Evolutionary conservation across 2,113 vertebrate genomes (phyloP), one percentile per base, ranked within the genome.

Genomic region (Oryzias curvinotus): DNA sequence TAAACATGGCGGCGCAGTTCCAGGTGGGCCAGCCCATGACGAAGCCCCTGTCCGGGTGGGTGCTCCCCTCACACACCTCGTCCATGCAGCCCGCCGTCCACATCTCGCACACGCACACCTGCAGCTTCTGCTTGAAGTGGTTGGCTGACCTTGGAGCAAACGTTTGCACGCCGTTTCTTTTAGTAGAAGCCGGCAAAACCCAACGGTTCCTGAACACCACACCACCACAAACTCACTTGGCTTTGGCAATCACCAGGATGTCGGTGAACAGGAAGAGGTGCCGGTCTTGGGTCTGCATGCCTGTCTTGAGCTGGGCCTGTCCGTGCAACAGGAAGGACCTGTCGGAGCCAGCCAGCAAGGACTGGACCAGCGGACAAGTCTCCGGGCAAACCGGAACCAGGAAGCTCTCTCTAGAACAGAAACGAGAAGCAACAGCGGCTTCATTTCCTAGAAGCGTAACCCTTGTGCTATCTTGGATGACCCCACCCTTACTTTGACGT

Each of bases 1-100:
- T 95, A 88, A 98, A 99, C 23, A 91, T 93, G 19, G 92, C 95
- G 15, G 95, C 96, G 14, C 92, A 98, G 91, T 98, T 99, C 67
- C 92, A 95, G 4, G 93, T 96, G 61, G 97, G 97, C 97, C 97
- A 99, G 70, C 97, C 97, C 84, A 99, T 75, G 70, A 98, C 96
- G 42, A 99, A 99, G 78, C 96, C 97, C 54, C 84, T 91, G 43
- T 93, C 90, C 0, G 91, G 87, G 62, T 85, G 91, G 0, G 92
- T 94, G 86, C 93, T 95, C 12, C 93, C 94, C 82, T 98, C 96
- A 60, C 93, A 98, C 65, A 98, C 96, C 87, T 98, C 96, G 21
- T 97, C 96, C 87, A 92, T 90, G 82, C 94, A 98, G 62, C 89
- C 88, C 0, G 96, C 94, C 14, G 88, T 97, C 97, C 97, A 99